phyloP scores from a whole-genome alignment of 1,140 invertebrate genomes.

The Microplitis demolitor region DNA sequence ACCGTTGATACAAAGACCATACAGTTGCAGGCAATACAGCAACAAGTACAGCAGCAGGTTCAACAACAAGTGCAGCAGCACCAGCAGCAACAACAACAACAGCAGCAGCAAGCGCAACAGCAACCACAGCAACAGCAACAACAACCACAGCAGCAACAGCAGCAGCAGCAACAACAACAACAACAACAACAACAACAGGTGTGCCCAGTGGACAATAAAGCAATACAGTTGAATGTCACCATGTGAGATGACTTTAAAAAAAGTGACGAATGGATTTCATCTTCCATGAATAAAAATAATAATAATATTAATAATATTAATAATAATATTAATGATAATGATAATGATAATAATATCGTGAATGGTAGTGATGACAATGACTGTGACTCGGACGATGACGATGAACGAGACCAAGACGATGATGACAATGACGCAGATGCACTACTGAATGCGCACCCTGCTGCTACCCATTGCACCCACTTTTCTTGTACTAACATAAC shows the following conservation, averaged over 20 bases:
- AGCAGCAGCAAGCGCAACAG: constrained; percentile 46
- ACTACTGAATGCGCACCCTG: constrained; percentile 52
- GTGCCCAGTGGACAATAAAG: constrained; percentile 58
- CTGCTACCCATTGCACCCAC: constrained; percentile 60
- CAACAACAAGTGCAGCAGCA: constrained; percentile 48
- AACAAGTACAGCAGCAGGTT: constrained; percentile 47
- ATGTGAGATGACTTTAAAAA: constrained; percentile 57
- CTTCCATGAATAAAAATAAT: background rate
- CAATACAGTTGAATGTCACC: constrained; percentile 61
- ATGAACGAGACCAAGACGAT: constrained; percentile 11
- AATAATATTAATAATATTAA: constrained; percentile 2
- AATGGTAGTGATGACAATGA: constrained; percentile 30
- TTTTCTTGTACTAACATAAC: constrained; percentile 60
- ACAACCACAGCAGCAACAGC: constrained; percentile 47
- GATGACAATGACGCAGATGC: constrained; percentile 47
- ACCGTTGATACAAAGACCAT: constrained; percentile 46
- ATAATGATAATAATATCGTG: background rate
- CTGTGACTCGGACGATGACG: constrained; percentile 39
- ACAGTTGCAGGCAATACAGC: constrained; percentile 39
- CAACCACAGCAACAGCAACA: constrained; percentile 46
- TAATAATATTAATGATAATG: constrained; percentile 3
- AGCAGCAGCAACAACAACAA: constrained; percentile 55
- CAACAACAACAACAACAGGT: constrained; percentile 55
- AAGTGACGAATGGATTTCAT: constrained; percentile 29
- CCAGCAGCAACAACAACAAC: constrained; percentile 36